phyloP scores from a whole-genome alignment of 2,888 invertebrate species.

The Cylindroiulus punctatus region DNA sequence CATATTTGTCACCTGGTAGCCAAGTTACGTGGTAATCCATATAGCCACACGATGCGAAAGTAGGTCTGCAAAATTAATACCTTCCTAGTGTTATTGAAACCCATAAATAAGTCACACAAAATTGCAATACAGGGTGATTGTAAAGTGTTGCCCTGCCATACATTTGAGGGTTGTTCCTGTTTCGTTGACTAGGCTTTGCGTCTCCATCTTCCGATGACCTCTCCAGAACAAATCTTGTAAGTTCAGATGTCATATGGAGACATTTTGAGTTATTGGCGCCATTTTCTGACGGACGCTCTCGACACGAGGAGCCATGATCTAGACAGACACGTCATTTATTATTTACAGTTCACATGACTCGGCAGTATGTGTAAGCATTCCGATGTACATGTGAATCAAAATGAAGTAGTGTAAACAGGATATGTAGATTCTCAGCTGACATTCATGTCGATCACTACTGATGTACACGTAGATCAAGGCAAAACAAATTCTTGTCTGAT shows the following conservation, averaged over 20 bases:
- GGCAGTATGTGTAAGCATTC: background rate
- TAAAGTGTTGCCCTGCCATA: too few species aligned
- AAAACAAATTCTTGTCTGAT: background rate
- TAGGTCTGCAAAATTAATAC: background rate
- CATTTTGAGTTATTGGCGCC: background rate
- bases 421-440: background rate
- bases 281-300: background rate
- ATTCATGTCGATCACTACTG: conserved; percentile 1
- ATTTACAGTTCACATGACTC: background rate
- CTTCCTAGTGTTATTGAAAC: background rate
- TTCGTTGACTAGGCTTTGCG: too few species aligned
- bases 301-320: background rate
- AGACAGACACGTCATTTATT: conserved; percentile 29
- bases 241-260: background rate
- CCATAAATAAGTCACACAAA: background rate
- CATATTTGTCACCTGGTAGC: background rate
- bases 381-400: background rate
- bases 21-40: background rate
- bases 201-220: background rate
- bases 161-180: too few species aligned
- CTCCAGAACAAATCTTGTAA: background rate
- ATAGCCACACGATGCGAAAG: background rate
- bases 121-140: too few species aligned
- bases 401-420: background rate
- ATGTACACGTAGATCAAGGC: background rate